Evolutionary conservation across 37 sponge, comb jelly and placozoan species (phyloP).

Genomic region (Crambe crambe): DNA sequence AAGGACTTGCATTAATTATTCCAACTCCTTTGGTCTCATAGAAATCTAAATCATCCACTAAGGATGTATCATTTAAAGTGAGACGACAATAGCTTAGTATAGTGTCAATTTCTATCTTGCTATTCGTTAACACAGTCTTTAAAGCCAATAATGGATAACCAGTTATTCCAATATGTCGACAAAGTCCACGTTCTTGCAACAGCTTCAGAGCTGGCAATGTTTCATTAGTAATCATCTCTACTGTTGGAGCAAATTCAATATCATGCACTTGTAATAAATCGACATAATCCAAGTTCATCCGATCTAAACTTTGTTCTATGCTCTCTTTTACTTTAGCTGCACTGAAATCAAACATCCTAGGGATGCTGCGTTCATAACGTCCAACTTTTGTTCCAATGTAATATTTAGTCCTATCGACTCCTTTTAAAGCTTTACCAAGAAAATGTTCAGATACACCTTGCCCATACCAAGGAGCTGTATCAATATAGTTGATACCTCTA

Average conservation of each 20-base stretch:
- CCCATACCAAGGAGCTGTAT: constrained; percentile 95
- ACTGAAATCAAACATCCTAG: constrained; percentile 84
- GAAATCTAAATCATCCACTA: constrained; percentile 60
- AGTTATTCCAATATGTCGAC: constrained; percentile 91
- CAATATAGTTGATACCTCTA: constrained; percentile 87
- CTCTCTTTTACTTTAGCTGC: constrained; percentile 60
- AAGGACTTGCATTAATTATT: constrained; percentile 90
- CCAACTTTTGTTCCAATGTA: constrained; percentile 88
- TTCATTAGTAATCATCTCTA: constrained; percentile 75
- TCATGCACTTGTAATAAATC: constrained; percentile 92
- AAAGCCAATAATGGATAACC: constrained; percentile 78
- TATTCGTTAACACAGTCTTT: constrained; percentile 46
- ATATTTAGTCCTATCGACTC: constrained; percentile 66
- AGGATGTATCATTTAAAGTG: constrained; percentile 77
- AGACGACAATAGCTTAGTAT: constrained; percentile 85
- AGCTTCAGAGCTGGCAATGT: constrained; percentile 86
- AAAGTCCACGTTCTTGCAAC: constrained; percentile 78
- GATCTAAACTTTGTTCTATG: constrained; percentile 67
- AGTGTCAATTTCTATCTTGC: constrained; percentile 75
- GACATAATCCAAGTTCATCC: constrained; percentile 73
- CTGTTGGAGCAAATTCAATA: constrained; percentile 89
- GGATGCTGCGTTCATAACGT: constrained; percentile 64
- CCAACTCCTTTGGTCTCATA: constrained; percentile 72
- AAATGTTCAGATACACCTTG: constrained; percentile 85
- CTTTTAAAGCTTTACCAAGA: constrained; percentile 73